Evolutionary conservation across 2,888 invertebrate species (phyloP).

Genomic region (Rugalucina vietnamica): DNA sequence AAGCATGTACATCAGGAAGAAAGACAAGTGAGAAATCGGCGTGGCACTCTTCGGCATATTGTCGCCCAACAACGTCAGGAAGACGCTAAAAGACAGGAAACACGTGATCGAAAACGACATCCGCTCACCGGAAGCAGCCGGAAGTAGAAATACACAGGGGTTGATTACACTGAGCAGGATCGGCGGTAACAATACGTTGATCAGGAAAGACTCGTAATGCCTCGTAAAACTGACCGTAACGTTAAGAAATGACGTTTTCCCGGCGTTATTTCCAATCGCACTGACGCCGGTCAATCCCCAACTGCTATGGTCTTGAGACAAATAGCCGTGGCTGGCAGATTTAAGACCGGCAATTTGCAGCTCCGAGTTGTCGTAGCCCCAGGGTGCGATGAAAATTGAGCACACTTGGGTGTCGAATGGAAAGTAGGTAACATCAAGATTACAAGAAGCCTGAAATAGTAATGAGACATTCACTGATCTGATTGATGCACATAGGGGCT

Average conservation of each 20-base stretch:
- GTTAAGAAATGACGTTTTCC: background rate
- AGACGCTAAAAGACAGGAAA: constrained; percentile 32
- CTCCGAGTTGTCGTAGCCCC: constrained; percentile 34
- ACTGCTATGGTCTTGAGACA: background rate
- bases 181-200: constrained; percentile 28
- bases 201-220: constrained; percentile 20
- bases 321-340: background rate
- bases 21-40: constrained; percentile 22
- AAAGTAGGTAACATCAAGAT: constrained; percentile 27
- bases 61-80: constrained; percentile 22
- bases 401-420: constrained; percentile 32
- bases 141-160: constrained; percentile 33
- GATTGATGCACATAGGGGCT: too few species aligned
- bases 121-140: constrained; percentile 32
- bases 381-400: constrained; percentile 23
- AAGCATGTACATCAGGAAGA: constrained; percentile 33
- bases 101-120: constrained; percentile 33
- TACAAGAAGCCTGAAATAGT: constrained; percentile 21
- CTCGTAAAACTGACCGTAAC: background rate
- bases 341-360: background rate
- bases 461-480: too few species aligned
- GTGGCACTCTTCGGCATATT: constrained; percentile 34
- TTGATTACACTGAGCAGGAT: constrained; percentile 17
- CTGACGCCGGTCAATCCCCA: constrained; percentile 1
- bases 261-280: background rate